Conservation (phyloP, 2,113 vertebrate species). For the Pygoscelis antarcticus region DNA sequence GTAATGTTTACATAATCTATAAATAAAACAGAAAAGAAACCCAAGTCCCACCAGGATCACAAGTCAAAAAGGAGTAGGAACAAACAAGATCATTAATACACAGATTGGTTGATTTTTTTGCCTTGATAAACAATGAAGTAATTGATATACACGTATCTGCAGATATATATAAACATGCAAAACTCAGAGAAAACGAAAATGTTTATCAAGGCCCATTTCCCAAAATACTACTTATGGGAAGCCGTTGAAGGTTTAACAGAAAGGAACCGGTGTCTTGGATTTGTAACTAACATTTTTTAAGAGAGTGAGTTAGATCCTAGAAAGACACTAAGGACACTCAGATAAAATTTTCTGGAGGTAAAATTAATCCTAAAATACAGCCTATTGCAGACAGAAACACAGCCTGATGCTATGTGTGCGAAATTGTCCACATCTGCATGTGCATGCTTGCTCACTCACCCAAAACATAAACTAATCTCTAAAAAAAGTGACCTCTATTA, state of each 20-base stretch:
- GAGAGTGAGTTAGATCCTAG: background rate
- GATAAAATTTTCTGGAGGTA: background rate
- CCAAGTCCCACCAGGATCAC: background rate
- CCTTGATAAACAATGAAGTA: slow-evolving; percentile 3
- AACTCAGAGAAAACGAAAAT: background rate
- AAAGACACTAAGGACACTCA: background rate
- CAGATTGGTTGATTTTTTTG: background rate
- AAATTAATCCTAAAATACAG: background rate
- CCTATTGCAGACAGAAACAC: background rate
- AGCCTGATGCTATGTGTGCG: rapidly evolving
- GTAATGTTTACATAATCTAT: background rate
- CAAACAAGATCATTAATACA: background rate
- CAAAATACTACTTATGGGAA: background rate
- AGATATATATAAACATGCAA: background rate
- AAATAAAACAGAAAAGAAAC: slow-evolving; percentile 28
- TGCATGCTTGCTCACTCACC: background rate
- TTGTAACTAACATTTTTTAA: background rate
- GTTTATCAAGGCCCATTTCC: background rate
- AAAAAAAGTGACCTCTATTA: background rate
- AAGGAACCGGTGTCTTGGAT: background rate
- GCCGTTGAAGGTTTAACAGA: background rate
- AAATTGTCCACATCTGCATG: background rate
- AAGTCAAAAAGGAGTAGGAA: background rate
- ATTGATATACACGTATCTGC: background rate
- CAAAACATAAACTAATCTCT: background rate